These are phyloP conservation scores for Aquatica leii DNA, from an alignment of 2,888 invertebrate species.

Conservation along the genomic window DNA sequence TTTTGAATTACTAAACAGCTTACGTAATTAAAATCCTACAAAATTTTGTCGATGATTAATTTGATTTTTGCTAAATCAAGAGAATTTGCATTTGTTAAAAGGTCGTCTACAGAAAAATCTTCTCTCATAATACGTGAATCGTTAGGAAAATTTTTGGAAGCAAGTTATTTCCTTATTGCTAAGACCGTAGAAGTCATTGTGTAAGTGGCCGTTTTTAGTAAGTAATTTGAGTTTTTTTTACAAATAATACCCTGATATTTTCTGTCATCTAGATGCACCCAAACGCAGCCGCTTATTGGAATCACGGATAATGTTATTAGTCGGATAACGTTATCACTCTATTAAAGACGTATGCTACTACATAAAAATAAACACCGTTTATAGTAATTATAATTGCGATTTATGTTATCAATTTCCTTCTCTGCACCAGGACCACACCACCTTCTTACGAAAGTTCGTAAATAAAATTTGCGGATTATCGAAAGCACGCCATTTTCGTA, in stretches of 20 bases:
- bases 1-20: background rate
- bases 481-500: no score
- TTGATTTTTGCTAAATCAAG: background rate
- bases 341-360: no score
- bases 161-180: conserved; percentile 3
- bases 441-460: no score
- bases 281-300: no score
- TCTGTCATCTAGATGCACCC: background rate
- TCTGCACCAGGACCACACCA: no score
- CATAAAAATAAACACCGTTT: no score
- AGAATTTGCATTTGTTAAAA: conserved; percentile 3
- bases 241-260: background rate
- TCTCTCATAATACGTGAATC: background rate
- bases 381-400: no score
- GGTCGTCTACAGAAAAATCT: conserved; percentile 14
- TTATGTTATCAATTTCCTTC: no score
- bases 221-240: background rate
- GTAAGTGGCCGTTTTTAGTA: conserved; percentile 18
- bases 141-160: background rate
- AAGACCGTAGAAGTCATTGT: background rate
- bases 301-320: no score
- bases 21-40: background rate
- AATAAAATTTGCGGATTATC: no score
- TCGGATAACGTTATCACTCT: no score
- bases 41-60: background rate